Percentiles rank a stretch among this genome's conserved stretches.
Conservation (phyloP, 2,888 invertebrate genomes). For the Hesperia comma region DNA sequence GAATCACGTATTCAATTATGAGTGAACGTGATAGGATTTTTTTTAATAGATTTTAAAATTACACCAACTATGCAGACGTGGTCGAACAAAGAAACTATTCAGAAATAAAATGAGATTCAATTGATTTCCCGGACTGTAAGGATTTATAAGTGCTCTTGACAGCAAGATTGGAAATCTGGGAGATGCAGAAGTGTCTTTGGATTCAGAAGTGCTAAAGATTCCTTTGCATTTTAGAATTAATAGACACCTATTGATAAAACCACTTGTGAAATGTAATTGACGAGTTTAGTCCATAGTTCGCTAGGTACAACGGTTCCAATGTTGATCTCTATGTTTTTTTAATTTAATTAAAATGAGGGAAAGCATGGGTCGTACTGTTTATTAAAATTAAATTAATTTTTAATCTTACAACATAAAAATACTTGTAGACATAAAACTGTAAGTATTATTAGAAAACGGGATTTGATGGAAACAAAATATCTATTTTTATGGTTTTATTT, state of each 20-base stretch:
- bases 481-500: no score
- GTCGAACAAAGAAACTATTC: conserved; percentile 32
- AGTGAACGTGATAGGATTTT: conserved; percentile 52
- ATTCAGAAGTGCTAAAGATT: conserved; percentile 13
- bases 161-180: conserved; percentile 32
- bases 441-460: no score
- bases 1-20: conserved; percentile 66
- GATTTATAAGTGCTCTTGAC: conserved; percentile 36
- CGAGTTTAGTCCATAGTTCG: no score
- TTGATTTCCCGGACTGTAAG: conserved; percentile 33
- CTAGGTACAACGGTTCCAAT: no score
- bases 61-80: conserved; percentile 33
- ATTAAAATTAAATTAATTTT: no score
- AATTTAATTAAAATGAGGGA: no score
- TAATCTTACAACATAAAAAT: no score
- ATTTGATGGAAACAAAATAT: no score
- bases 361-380: no score
- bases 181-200: conserved; percentile 24
- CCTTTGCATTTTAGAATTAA: conserved; percentile 26
- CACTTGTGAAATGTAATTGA: no score
- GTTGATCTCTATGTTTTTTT: no score
- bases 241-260: conserved; percentile 7
- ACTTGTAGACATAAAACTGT: no score
- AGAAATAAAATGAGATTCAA: conserved; percentile 36
- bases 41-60: conserved; percentile 37